Evolutionary conservation across 2,113 vertebrate species (phyloP).

Genomic region (Dromaius novaehollandiae): DNA sequence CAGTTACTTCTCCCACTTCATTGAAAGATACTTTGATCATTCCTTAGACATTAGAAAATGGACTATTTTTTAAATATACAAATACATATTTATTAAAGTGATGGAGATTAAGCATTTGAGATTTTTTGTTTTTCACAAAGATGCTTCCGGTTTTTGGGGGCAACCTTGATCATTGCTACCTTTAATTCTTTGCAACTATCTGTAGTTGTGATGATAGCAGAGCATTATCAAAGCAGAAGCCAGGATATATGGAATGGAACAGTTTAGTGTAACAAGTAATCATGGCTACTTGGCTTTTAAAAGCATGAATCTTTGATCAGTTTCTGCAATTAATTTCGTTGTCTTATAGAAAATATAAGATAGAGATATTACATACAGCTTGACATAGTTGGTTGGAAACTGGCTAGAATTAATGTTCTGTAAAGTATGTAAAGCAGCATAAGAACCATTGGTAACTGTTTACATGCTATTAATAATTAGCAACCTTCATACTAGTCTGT

Average conservation of each 20-base stretch:
- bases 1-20: neutral
- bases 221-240: neutral
- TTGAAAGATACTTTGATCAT: neutral
- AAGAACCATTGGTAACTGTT: slow-evolving; percentile 73
- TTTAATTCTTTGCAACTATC: neutral
- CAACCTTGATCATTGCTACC: neutral
- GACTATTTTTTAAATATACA: neutral
- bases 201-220: neutral
- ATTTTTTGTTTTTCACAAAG: neutral
- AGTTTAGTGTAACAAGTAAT: neutral
- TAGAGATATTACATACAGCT: slow-evolving; percentile 15
- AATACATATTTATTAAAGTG: neutral
- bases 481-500: slow-evolving; percentile 61
- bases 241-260: neutral
- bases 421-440: slow-evolving; percentile 67
- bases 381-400: slow-evolving; percentile 45
- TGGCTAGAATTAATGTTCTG: slow-evolving; percentile 68
- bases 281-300: neutral
- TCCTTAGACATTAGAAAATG: neutral
- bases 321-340: neutral
- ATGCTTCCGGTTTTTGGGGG: neutral
- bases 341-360: slow-evolving; percentile 18
- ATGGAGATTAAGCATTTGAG: neutral
- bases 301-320: neutral
- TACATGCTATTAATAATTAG: slow-evolving; percentile 79